Evolutionary conservation across 1,140 invertebrate genomes (phyloP).

Genomic region (Glomeris maerens): DNA sequence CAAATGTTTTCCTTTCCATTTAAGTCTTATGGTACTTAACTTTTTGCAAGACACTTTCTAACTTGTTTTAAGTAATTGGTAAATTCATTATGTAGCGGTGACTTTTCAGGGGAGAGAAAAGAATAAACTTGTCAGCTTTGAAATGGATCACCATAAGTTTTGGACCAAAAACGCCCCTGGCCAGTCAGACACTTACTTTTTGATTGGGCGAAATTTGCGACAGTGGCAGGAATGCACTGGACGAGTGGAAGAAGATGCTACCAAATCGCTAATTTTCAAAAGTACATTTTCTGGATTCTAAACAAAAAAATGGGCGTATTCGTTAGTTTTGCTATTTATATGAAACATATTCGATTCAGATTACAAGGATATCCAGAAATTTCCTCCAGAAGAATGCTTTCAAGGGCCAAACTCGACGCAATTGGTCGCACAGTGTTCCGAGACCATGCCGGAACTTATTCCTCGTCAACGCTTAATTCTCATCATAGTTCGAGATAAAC

Average conservation of each 20-base stretch:
- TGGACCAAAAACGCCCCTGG: conserved; percentile 7
- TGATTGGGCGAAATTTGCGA: conserved; percentile 46
- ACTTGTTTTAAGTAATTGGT: conserved; percentile 2
- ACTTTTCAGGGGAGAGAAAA: neutral
- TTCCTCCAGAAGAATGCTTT: conserved; percentile 31
- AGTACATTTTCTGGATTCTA: neutral
- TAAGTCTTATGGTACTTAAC: conserved; percentile 23
- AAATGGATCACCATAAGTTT: neutral
- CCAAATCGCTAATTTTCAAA: neutral
- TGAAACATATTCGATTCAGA: conserved; percentile 28
- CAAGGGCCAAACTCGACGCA: neutral
- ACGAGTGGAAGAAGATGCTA: neutral
- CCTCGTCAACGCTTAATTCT: conserved; percentile 52
- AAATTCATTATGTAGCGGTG: neutral
- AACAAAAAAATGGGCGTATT: neutral
- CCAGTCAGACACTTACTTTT: conserved; percentile 28
- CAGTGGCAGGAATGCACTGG: conserved; percentile 36
- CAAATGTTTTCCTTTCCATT: conserved; percentile 34
- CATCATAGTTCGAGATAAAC: conserved; percentile 40
- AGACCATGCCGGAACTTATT: too few relatives aligned
- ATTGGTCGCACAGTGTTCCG: conserved; percentile 29
- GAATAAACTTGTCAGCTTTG: neutral
- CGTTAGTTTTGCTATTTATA: conserved; percentile 8
- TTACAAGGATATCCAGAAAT: conserved; percentile 44
- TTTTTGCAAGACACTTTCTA: too few relatives aligned